Base-by-base conservation (phyloP, 2,888 invertebrate genomes). In the Patella pellucida region DNA sequence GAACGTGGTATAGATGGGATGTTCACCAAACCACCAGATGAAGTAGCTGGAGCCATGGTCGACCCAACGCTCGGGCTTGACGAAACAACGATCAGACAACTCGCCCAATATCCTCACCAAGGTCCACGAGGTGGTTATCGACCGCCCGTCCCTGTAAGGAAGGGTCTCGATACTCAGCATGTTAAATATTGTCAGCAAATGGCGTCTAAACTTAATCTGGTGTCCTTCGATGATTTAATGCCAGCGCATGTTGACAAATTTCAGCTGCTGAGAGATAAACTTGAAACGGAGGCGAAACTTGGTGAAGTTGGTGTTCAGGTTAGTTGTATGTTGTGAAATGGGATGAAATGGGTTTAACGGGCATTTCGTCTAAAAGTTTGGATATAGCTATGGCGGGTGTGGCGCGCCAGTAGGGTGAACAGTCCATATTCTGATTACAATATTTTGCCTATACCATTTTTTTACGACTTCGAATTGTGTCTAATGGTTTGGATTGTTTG, bases 271-370 rank as follows among this genome's bases (percentile, higher is more conserved):
- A 78, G 81, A 68, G 80, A 79, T 23, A 86, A 85, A 68, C 79
- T 87, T 14, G 80, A 84, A 71, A 82, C 85, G 62, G 82, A 81
- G 14, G 86, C 86, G 16, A 83, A 84, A 70, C 82, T 87, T 50
- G 85, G 86, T 52, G 78, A 79, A 14, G 85, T 86, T 16, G 86
- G 85, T 9, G 79, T 82, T 50, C 85, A 87, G 85, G 87, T 87
- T 77, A 76, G 76, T 54, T 54, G 54, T 9, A 41, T 41, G 31
- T 31, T 0, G 31, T 31, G 41, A 41, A 41, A 41, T 41, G 41
- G 4, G 41, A 41, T 9, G 41, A 5, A 5, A 5, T 0, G 4
- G 31, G 0, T n/a, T n/a, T n/a, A n/a, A n/a, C n/a, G n/a, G n/a
- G n/a, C n/a, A n/a, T n/a, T n/a, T n/a, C n/a, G n/a, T n/a, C n/a